phyloP scores from a whole-genome alignment of 1,140 invertebrate species.

The Trichonephila clavata region DNA sequence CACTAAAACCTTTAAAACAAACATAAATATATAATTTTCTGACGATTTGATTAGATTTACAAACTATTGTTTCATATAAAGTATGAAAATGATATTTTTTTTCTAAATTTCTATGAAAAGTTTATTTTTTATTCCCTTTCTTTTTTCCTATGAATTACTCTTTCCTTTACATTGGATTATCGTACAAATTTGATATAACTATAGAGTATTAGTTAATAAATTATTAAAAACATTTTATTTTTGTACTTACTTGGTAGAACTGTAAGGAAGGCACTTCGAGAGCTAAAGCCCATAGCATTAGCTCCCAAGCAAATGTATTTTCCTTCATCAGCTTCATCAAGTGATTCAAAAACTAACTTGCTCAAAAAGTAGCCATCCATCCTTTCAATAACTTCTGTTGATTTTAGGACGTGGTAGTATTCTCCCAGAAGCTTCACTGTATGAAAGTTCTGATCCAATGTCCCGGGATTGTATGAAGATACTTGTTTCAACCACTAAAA shows the following conservation, averaged over 20 bases:
- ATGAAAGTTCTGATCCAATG: background rate
- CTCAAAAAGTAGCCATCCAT: conserved; percentile 78
- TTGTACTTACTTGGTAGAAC: conserved; percentile 78
- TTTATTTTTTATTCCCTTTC: too few relatives aligned
- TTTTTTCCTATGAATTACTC: too few relatives aligned
- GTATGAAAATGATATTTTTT: too few relatives aligned
- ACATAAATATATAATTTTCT: too few relatives aligned
- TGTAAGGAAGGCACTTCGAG: conserved; percentile 78
- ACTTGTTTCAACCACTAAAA: conserved; percentile 76
- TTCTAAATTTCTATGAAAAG: too few relatives aligned
- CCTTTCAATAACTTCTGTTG: conserved; percentile 71
- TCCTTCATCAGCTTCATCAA: conserved; percentile 77
- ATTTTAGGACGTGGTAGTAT: conserved; percentile 73
- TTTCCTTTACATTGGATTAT: too few relatives aligned
- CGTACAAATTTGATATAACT: too few relatives aligned
- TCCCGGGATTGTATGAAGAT: background rate
- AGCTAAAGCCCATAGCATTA: conserved; percentile 79
- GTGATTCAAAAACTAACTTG: conserved; percentile 78
- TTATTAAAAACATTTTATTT: too few relatives aligned
- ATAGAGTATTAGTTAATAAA: too few relatives aligned
- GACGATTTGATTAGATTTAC: too few relatives aligned
- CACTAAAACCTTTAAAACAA: too few relatives aligned
- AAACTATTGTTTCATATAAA: too few relatives aligned
- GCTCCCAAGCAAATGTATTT: conserved; percentile 79
- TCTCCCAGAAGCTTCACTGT: conserved; percentile 66